These are phyloP conservation scores for Amphiprion ocellaris DNA, from an alignment of 2,113 vertebrate species.

Conservation along the genomic window DNA sequence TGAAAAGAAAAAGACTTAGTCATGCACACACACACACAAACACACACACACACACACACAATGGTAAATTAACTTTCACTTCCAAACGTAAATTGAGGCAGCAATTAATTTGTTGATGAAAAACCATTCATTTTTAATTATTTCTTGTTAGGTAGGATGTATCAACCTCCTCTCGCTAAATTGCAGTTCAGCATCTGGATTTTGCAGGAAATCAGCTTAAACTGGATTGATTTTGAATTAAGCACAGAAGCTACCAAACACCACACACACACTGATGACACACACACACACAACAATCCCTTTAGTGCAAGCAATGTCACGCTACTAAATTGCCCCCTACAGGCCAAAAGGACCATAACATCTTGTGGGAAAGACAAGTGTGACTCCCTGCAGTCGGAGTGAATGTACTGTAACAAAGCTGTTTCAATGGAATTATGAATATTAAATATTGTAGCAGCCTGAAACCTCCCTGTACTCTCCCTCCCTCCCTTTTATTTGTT, in stretches of 20 bases:
- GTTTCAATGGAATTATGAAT: slow-evolving; percentile 58
- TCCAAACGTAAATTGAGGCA: slow-evolving; percentile 48
- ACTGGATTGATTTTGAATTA: slow-evolving; percentile 33
- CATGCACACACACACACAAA: background rate
- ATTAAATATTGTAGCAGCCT: slow-evolving; percentile 53
- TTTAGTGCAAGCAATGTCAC: slow-evolving; percentile 25
- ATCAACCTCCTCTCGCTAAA: slow-evolving; percentile 34
- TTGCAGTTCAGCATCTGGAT: slow-evolving; percentile 17
- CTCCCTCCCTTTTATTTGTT: slow-evolving; percentile 54
- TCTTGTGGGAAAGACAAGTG: background rate
- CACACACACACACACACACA: background rate
- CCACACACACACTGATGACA: background rate
- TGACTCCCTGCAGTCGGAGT: slow-evolving; percentile 33
- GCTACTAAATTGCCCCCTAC: slow-evolving; percentile 82
- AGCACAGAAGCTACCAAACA: slow-evolving; percentile 8
- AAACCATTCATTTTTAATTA: slow-evolving; percentile 62
- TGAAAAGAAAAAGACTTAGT: slow-evolving; percentile 8
- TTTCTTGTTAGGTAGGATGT: slow-evolving; percentile 47
- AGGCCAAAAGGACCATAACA: slow-evolving; percentile 66
- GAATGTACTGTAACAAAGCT: slow-evolving; percentile 37
- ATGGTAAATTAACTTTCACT: slow-evolving; percentile 45
- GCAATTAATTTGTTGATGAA: slow-evolving; percentile 65
- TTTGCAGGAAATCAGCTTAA: slow-evolving; percentile 49
- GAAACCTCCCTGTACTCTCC: slow-evolving; percentile 6
- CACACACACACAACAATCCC: background rate